Evolutionary conservation across 2,888 invertebrate species (phyloP).

Genomic region (Euzophera pinguis): DNA sequence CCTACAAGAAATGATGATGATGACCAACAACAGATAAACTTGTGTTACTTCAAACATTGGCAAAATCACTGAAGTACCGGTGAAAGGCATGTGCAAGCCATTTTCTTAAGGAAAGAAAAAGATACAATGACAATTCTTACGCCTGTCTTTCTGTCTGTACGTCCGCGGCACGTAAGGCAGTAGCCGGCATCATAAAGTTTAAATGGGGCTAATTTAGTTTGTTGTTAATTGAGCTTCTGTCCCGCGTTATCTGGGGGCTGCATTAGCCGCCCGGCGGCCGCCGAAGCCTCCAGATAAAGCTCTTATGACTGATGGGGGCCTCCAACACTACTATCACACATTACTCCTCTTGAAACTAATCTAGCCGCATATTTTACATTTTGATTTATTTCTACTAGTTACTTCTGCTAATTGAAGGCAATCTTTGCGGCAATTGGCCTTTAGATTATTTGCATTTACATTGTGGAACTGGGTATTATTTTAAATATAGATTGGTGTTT

Average conservation of each 20-base stretch:
- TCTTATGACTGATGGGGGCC: constrained; percentile 56
- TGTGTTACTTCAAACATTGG: too few species aligned
- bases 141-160: constrained; percentile 44
- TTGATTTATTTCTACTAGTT: background rate
- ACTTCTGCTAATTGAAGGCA: constrained; percentile 6
- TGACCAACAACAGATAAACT: too few species aligned
- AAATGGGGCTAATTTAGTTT: constrained; percentile 78
- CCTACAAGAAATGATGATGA: too few species aligned
- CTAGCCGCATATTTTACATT: background rate
- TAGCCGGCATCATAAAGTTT: constrained; percentile 76
- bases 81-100: too few species aligned
- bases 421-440: constrained; percentile 7
- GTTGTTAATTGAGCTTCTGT: constrained; percentile 76
- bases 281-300: constrained; percentile 42
- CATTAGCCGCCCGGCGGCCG: constrained; percentile 56
- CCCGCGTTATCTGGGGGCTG: constrained; percentile 63
- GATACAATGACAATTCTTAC: background rate
- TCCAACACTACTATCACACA: background rate
- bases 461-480: background rate
- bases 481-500: too few species aligned
- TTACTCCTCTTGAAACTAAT: background rate
- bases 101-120: background rate
- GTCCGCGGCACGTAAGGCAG: constrained; percentile 64
- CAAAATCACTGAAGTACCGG: too few species aligned
- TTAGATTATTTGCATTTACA: constrained; percentile 5